These are phyloP conservation scores for Numenius phaeopus DNA, from an alignment of 2,797 vertebrate genomes.

Conservation along the genomic window DNA sequence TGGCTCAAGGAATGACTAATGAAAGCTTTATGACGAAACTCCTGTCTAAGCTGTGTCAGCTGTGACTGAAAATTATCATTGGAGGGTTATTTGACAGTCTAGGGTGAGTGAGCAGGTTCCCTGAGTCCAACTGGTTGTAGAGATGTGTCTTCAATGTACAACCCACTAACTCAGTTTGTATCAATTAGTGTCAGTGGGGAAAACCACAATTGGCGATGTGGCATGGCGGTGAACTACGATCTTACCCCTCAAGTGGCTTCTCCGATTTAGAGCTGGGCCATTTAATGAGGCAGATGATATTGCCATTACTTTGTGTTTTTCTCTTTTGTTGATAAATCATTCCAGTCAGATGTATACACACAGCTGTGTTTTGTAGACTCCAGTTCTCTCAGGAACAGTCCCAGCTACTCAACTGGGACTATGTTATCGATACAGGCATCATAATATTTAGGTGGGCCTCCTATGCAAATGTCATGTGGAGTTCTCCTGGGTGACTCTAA, in stretches of 20 bases:
- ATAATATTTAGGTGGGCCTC: neutral
- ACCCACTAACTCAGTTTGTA: neutral
- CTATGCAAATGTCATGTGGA: neutral
- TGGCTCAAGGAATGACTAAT: conserved; percentile 8
- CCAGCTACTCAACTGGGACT: neutral
- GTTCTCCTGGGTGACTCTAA: neutral
- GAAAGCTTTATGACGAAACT: neutral
- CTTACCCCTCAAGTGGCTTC: neutral
- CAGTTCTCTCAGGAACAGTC: neutral
- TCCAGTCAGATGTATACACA: neutral
- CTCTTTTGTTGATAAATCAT: neutral
- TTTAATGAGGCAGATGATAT: neutral
- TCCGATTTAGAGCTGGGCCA: neutral
- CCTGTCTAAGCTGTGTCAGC: neutral
- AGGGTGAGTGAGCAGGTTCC: neutral
- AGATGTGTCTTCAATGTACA: neutral
- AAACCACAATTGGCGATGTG: neutral
- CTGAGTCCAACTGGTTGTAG: neutral
- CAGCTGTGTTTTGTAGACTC: conserved; percentile 22
- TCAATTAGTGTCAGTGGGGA: neutral
- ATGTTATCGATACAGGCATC: neutral
- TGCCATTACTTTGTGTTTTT: neutral
- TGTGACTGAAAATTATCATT: neutral
- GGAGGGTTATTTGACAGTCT: neutral
- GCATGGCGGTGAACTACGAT: neutral